Base-by-base conservation (phyloP, 2,888 invertebrate genomes). In the Polyommatus icarus region DNA sequence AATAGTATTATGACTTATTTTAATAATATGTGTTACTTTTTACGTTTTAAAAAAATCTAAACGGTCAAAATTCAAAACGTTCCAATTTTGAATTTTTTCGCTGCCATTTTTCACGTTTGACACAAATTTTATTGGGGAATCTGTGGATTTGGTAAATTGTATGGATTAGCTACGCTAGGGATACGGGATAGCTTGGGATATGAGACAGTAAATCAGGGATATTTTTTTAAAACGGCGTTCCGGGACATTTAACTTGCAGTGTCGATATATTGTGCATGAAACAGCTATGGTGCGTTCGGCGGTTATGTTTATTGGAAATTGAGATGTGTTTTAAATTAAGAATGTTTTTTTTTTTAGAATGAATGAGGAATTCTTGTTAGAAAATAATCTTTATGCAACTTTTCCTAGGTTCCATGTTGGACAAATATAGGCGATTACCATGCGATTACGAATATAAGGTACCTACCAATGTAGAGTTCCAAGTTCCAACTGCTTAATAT, bases 211-310 rank as follows among this genome's bases (percentile, higher is more conserved):
- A 91, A 91, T 90, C 87, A 76, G 85, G 86, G 84, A 85, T 87
- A 86, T 81, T 86, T 91, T 90, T 92, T 86, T 85, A 91, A 90
- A 91, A 88, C 87, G 88, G 90, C 88, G 93, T 93, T 91, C 89
- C 91, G 89, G 87, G 83, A 90, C 93, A 91, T 92, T 93, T 89
- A 85, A 80, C 85, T 84, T 86, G 87, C 87, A 83, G 85, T 84
- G 82, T 85, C 87, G 87, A 87, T 90, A 89, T 89, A 90, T 92
- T 88, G 89, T 83, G 89, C 90, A 89, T 90, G 89, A 89, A 90
- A 91, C 86, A 86, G 80, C 85, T 89, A 67, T 32, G 29, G 29
- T 67, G 67, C 67, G 29, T 67, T 67, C 6, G 67, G 61, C 24
- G 61, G 67, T 67, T 29, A 67, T 67, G 67, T 67, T 67, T 20